Base-by-base conservation (phyloP, 2,113 vertebrate species). In the Dipodomys ordii region DNA sequence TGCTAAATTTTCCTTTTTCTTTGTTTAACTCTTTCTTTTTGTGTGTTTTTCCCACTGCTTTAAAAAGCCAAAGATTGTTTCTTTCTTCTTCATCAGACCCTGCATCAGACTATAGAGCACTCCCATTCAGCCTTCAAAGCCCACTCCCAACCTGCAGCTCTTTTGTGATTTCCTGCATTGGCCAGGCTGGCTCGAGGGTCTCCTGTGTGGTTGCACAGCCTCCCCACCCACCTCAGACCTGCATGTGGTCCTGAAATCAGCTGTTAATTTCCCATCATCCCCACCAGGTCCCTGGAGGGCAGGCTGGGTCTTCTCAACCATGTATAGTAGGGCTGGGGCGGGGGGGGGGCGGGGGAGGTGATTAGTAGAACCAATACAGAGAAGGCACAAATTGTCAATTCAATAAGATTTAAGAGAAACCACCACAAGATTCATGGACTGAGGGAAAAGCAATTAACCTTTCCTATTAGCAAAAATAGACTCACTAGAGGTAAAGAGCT, bases 381-480 rank as follows among this genome's bases (percentile, higher is more conserved):
- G 83, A 84, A 94, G 65, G 68, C 49, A 68, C 82, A 85, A 64
- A 64, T 60, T 92, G 69, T 81, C 69, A 76, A 73, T 77, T 92
- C 39, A 77, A 77, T 30, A 74, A 46, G 46, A 44, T 80, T 95
- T 77, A 77, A 81, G 84, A 77, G 30, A 93, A 90, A 49, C 49
- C 49, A 49, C 53, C 44, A 30, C 35, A 83, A 90, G 81, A 94
- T 92, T 90, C 57, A 82, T 39, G 80, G 69, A 74, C 65, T 82
- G 64, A 92, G 82, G 53, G 74, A 71, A 93, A 94, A 73, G 72
- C 92, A 94, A 93, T 90, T 92, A 87, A 90, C 74, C 16, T 91
- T 10, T 32, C 84, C 78, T 49, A 87, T 87, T 90, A 88, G 92
- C 57, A 49, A 85, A 90, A 93, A 94, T 71, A 93, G 90, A 28